phyloP scores from a whole-genome alignment of 2,797 vertebrate species.

The Esox masquinongy region DNA sequence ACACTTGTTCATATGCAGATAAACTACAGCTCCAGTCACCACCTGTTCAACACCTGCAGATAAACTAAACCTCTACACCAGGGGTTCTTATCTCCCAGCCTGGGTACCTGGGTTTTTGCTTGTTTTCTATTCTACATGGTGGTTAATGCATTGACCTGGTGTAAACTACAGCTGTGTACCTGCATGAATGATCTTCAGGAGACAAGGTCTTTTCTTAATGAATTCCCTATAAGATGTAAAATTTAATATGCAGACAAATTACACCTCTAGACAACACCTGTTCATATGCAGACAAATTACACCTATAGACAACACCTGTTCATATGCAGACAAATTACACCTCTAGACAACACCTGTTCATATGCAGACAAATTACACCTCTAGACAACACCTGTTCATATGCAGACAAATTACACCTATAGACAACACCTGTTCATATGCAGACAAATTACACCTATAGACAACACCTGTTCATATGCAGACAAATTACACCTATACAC shows the following conservation, averaged over 20 bases:
- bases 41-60: background rate
- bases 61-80: background rate
- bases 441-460: background rate
- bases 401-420: background rate
- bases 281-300: background rate
- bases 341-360: background rate
- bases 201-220: fast-evolving
- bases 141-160: background rate
- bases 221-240: too few relatives aligned
- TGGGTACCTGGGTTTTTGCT: too few relatives aligned
- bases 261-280: background rate
- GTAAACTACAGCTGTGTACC: background rate
- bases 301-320: background rate
- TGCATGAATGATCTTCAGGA: too few relatives aligned
- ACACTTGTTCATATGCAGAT: too few relatives aligned
- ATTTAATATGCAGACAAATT: background rate
- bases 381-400: background rate
- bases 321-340: background rate
- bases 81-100: background rate
- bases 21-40: too few relatives aligned
- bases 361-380: slow-evolving; percentile 67
- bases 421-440: too few relatives aligned
- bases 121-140: background rate
- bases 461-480: background rate
- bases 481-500: slow-evolving; percentile 65